Conservation (phyloP, 37 sponge, comb jelly and placozoan species). For the Tethya wilhelma region DNA sequence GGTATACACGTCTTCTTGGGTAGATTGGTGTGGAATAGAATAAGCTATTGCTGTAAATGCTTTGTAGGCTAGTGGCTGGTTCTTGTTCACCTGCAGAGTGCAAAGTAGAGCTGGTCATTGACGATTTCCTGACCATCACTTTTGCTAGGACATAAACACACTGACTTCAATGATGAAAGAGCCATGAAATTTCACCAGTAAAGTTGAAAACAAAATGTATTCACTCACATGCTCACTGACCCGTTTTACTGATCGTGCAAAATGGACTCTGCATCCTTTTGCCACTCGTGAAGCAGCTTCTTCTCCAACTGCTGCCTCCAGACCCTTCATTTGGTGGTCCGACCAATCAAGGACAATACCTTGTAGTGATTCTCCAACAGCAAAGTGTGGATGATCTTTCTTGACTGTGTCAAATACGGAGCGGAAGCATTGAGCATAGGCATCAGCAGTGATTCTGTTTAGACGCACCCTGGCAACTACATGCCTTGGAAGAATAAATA, state of each 20-base stretch:
- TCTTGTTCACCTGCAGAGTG: too few relatives aligned
- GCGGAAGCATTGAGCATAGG: not conserved
- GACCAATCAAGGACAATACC: conserved; percentile 37
- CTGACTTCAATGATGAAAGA: too few relatives aligned
- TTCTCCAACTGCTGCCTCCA: conserved; percentile 28
- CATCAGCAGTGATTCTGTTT: not conserved
- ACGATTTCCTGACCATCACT: too few relatives aligned
- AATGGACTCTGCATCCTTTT: conserved; percentile 45
- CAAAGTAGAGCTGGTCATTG: too few relatives aligned
- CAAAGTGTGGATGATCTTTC: conserved; percentile 1
- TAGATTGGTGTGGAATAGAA: not conserved
- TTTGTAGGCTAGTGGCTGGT: not conserved
- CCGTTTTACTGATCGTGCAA: conserved; percentile 17
- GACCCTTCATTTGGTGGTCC: conserved; percentile 29
- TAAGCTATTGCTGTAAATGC: conserved; percentile 35
- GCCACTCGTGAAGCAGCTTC: not conserved
- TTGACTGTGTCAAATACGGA: conserved; percentile 5
- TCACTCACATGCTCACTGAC: conserved; percentile 13
- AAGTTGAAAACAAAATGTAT: too few relatives aligned
- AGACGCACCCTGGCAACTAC: conserved; percentile 19
- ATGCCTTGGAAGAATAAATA: conserved; percentile 8
- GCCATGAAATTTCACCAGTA: too few relatives aligned
- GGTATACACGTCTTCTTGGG: not conserved
- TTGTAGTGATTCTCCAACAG: conserved; percentile 27
- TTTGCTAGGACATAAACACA: too few relatives aligned